phyloP scores from a whole-genome alignment of 2,888 invertebrate species.

The Melanostoma mellinum region DNA sequence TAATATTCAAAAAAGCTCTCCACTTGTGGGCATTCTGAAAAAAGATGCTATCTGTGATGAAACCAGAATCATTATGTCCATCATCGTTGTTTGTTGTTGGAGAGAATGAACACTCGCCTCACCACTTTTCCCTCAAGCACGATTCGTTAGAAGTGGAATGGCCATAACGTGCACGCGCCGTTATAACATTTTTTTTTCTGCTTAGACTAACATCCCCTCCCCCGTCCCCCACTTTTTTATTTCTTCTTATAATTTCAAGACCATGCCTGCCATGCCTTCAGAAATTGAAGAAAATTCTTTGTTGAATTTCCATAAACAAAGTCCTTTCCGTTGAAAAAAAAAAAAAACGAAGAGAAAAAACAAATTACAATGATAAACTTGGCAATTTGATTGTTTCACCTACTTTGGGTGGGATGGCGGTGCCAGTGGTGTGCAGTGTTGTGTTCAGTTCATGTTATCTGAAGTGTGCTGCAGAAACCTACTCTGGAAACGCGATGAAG shows the following conservation, averaged over 20 bases:
- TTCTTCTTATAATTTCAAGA: background rate
- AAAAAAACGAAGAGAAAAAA: background rate
- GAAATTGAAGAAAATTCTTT: conserved; percentile 13
- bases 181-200: conserved; percentile 15
- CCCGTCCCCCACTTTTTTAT: background rate
- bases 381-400: conserved; percentile 15
- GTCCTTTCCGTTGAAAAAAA: conserved; percentile 8
- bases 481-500: conserved; percentile 34
- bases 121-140: conserved; percentile 48
- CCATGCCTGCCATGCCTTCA: background rate
- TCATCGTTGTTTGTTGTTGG: background rate
- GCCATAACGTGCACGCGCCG: conserved; percentile 50
- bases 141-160: conserved; percentile 24
- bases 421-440: background rate
- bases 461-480: conserved; percentile 21
- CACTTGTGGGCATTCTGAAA: background rate
- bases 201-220: too few species aligned
- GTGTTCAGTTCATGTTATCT: conserved; percentile 7
- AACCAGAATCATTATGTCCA: conserved; percentile 25
- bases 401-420: conserved; percentile 9
- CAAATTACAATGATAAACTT: conserved; percentile 25
- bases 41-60: conserved; percentile 14
- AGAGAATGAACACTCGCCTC: conserved; percentile 2
- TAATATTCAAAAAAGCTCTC: conserved; percentile 7
- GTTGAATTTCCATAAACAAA: conserved; percentile 10